Evolutionary conservation across 2,888 invertebrate genomes (phyloP).

Genomic region (Biston betularia): DNA sequence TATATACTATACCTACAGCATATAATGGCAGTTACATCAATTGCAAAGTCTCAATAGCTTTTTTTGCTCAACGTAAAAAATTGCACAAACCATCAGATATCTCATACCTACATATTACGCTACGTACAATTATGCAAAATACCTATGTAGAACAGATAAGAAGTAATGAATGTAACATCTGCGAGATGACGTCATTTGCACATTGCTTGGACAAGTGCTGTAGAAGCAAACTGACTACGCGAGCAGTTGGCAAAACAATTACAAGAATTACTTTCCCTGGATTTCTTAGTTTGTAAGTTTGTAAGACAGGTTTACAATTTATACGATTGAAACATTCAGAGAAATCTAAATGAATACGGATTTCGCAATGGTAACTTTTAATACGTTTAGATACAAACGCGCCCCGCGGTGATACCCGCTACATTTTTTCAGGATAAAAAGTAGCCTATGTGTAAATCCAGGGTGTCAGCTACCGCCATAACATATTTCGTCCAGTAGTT

Average conservation of each 20-base stretch:
- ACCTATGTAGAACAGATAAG: background rate
- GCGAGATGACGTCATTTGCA: constrained; percentile 15
- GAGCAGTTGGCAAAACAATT: background rate
- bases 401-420: too few relatives aligned
- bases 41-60: constrained; percentile 6
- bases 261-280: background rate
- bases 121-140: constrained; percentile 16
- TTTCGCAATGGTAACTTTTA: too few relatives aligned
- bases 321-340: too few relatives aligned
- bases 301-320: background rate
- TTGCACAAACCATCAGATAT: constrained; percentile 5
- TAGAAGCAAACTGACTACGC: background rate
- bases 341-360: too few relatives aligned
- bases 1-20: too few relatives aligned
- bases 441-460: too few relatives aligned
- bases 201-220: constrained; percentile 18
- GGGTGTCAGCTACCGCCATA: too few relatives aligned
- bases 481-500: too few relatives aligned
- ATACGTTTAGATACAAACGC: too few relatives aligned
- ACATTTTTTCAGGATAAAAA: too few relatives aligned
- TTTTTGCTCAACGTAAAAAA: constrained; percentile 5
- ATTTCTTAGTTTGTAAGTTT: background rate
- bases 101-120: constrained; percentile 1
- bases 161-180: constrained; percentile 5
- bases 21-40: background rate